Conservation (phyloP, 1,140 invertebrate genomes). For the Apis cerana region DNA sequence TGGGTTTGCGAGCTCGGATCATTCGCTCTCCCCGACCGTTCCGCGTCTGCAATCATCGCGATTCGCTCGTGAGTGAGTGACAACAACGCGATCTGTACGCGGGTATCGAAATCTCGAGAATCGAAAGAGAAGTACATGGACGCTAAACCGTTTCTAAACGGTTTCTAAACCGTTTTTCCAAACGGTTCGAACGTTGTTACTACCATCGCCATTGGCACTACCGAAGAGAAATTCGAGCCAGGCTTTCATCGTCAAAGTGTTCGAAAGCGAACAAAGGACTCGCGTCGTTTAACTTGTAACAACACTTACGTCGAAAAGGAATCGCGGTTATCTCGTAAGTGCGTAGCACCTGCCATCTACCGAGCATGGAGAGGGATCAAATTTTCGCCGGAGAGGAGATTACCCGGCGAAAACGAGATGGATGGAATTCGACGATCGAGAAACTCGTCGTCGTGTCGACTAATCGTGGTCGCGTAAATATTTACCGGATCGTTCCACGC, state of each 20-base stretch:
- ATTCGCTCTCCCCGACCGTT: conserved; percentile 67
- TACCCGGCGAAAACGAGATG: rapidly evolving
- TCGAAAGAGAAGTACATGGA: neutral
- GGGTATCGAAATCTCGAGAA: neutral
- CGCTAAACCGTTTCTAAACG: too few relatives aligned
- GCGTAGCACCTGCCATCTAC: too few relatives aligned
- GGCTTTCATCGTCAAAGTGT: conserved; percentile 8
- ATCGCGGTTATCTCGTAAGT: too few relatives aligned
- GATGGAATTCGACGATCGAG: neutral
- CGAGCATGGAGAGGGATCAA: neutral
- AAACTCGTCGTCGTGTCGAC: too few relatives aligned
- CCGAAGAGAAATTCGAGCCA: conserved; percentile 5
- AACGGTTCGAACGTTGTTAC: too few relatives aligned
- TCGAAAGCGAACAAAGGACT: neutral
- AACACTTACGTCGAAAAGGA: neutral
- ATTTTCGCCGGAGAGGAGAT: neutral
- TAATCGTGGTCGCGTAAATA: neutral
- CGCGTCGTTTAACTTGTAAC: neutral
- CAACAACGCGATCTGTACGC: too few relatives aligned
- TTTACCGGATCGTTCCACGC: neutral
- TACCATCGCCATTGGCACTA: neutral
- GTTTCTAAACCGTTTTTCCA: too few relatives aligned
- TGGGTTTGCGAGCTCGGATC: conserved; percentile 77
- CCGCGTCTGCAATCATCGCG: conserved; percentile 66
- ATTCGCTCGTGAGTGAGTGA: neutral